Evolutionary conservation across 2,888 invertebrate species (phyloP).

Genomic region (Lycocerus yunnanus): DNA sequence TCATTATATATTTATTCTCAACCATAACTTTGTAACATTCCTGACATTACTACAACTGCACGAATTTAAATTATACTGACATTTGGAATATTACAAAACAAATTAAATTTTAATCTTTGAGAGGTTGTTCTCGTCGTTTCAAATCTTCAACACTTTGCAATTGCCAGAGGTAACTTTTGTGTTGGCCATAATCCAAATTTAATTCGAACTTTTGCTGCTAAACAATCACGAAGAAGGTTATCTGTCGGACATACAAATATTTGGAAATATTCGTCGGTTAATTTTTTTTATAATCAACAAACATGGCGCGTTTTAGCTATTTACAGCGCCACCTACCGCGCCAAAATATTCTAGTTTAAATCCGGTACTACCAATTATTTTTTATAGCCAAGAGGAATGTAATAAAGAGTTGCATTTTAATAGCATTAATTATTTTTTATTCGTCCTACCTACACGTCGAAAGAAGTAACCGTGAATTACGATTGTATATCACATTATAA

Average conservation of each 20-base stretch:
- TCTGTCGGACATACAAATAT: too few relatives aligned
- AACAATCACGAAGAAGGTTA: too few relatives aligned
- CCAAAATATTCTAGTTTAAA: not conserved
- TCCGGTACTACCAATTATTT: not conserved
- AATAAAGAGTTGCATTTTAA: not conserved
- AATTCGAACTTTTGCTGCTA: too few relatives aligned
- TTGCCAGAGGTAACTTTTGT: too few relatives aligned
- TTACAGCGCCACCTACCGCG: not conserved
- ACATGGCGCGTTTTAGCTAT: not conserved
- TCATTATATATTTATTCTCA: slow-evolving; percentile 7
- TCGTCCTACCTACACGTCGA: not conserved
- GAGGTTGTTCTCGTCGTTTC: not conserved
- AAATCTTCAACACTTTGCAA: not conserved
- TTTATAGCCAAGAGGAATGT: not conserved
- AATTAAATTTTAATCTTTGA: not conserved
- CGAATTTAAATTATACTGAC: not conserved
- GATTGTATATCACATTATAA: not conserved
- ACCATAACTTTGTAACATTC: not conserved
- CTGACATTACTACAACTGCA: not conserved
- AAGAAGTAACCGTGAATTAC: not conserved
- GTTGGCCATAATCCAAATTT: too few relatives aligned
- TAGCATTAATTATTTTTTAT: not conserved
- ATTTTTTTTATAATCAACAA: not conserved
- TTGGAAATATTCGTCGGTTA: too few relatives aligned
- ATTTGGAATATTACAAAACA: not conserved